Evolutionary conservation across 2,113 vertebrate species (phyloP).

Genomic region (Glareola pratincola): DNA sequence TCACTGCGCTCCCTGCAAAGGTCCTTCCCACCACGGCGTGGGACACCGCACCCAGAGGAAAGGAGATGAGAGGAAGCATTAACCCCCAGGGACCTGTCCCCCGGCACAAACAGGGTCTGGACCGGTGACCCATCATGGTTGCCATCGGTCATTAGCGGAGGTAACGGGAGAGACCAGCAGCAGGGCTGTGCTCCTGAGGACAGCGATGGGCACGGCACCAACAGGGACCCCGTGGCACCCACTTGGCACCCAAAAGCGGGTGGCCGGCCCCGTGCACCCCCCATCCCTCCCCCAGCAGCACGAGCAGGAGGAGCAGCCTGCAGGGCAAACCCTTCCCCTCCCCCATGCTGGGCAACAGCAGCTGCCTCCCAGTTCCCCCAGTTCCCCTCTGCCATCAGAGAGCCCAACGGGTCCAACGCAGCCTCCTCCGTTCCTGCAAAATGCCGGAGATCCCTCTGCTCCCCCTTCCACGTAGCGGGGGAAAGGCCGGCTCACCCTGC

Average conservation of each 20-base stretch:
- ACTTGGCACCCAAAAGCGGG: neutral
- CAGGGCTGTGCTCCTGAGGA: neutral
- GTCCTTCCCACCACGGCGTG: neutral
- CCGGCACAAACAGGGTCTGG: neutral
- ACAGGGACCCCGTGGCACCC: neutral
- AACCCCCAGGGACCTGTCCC: neutral
- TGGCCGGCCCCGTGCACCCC: rapidly evolving
- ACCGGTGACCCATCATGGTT: neutral
- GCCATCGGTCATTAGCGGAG: neutral
- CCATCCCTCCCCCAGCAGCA: neutral
- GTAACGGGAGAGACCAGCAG: neutral
- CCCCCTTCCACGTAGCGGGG: rapidly evolving
- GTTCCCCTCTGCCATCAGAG: neutral
- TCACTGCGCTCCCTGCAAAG: neutral
- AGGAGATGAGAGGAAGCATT: neutral
- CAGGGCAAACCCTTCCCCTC: neutral
- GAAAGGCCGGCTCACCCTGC: conserved; percentile 18
- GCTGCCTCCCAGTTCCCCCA: neutral
- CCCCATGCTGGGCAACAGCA: neutral
- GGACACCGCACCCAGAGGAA: neutral
- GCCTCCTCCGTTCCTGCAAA: neutral
- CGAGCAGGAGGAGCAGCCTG: neutral
- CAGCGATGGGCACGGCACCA: neutral
- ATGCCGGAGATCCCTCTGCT: rapidly evolving
- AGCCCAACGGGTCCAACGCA: neutral